phyloP scores from a whole-genome alignment of 2,113 vertebrate species.

The Corythaixoides concolor region DNA sequence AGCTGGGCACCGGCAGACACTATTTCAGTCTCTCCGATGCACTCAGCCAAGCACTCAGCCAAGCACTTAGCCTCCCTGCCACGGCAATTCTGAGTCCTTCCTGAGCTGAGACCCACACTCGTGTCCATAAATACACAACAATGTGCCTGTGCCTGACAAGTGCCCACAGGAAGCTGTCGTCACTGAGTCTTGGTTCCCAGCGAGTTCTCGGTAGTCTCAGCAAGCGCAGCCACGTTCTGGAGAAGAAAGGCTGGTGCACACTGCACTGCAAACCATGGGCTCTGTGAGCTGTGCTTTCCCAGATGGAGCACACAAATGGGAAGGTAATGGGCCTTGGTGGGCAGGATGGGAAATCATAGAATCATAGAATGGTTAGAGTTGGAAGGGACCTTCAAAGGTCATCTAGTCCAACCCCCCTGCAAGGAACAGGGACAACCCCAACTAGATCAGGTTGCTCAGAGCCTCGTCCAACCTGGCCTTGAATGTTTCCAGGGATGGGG shows the following conservation, averaged over 20 bases:
- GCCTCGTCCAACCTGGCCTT: too few relatives aligned
- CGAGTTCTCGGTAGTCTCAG: not conserved
- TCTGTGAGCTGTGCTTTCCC: not conserved
- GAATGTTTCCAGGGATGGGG: too few relatives aligned
- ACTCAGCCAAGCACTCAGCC: not conserved
- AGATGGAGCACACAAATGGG: not conserved
- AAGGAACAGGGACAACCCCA: too few relatives aligned
- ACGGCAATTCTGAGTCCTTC: not conserved
- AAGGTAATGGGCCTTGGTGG: not conserved
- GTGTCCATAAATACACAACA: conserved; percentile 19
- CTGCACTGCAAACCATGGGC: not conserved
- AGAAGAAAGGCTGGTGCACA: not conserved
- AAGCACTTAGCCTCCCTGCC: not conserved
- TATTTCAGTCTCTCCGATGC: not conserved
- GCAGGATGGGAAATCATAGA: not conserved
- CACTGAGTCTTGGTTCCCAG: not conserved
- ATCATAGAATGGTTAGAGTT: too few relatives aligned
- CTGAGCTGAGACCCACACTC: not conserved
- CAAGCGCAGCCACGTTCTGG: not conserved
- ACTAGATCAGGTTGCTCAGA: too few relatives aligned
- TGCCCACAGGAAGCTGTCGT: not conserved
- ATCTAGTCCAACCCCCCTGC: too few relatives aligned
- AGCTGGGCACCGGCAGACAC: not conserved
- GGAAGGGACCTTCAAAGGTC: too few relatives aligned
- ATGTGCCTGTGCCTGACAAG: conserved; percentile 28